phyloP scores from a whole-genome alignment of 2,797 vertebrate genomes.

The Muscicapa comitata region DNA sequence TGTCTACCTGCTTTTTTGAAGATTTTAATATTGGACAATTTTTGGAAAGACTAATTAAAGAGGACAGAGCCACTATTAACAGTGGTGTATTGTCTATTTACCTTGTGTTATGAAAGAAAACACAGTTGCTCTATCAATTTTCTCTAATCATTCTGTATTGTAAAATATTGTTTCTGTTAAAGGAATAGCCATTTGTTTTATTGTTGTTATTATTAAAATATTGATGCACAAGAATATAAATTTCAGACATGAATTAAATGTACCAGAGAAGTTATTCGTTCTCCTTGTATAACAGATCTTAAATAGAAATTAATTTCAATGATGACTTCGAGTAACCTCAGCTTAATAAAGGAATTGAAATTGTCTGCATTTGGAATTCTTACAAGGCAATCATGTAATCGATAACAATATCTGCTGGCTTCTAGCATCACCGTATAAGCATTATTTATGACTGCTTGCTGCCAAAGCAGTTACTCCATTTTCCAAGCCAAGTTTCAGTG shows the following conservation, averaged over 20 bases:
- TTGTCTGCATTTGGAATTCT: not conserved
- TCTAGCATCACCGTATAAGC: not conserved
- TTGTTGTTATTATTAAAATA: not conserved
- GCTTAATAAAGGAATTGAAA: not conserved
- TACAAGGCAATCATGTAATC: not conserved
- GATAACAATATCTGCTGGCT: not conserved
- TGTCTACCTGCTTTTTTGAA: not conserved
- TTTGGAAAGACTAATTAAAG: not conserved
- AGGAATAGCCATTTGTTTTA: not conserved
- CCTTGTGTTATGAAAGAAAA: not conserved
- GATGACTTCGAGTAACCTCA: not conserved
- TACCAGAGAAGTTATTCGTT: not conserved
- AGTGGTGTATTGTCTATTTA: not conserved
- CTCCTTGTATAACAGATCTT: not conserved
- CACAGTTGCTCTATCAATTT: not conserved
- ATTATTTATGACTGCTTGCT: constrained; percentile 23
- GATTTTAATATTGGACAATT: not conserved
- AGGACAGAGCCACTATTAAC: not conserved
- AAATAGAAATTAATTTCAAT: constrained; percentile 6
- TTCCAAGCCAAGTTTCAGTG: not conserved
- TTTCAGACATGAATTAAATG: not conserved
- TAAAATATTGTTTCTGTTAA: not conserved
- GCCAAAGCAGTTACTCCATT: not conserved
- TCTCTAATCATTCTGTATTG: not conserved
- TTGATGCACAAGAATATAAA: not conserved